Evolutionary conservation across 2,888 invertebrate genomes (phyloP).

Genomic region (Beris chalybata): DNA sequence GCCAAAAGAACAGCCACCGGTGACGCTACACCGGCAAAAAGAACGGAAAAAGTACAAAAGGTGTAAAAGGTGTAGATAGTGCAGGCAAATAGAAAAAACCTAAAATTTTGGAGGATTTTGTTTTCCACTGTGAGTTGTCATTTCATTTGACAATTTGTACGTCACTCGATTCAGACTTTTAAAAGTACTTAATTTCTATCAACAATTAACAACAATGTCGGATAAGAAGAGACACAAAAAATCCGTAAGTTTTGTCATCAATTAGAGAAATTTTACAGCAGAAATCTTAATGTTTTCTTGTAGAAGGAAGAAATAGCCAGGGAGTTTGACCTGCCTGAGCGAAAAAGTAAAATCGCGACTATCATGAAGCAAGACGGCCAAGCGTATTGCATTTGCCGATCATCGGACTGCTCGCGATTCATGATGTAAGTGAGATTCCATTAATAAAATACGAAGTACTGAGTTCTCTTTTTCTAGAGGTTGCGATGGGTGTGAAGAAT

Average conservation of each 20-base stretch:
- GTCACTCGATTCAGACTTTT: no score
- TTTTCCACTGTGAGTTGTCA: no score
- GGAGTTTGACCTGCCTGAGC: constrained; percentile 84
- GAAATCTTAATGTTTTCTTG: background rate
- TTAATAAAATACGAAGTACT: background rate
- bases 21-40: no score
- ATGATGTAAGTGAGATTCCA: constrained; percentile 77
- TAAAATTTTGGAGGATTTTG: no score
- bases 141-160: no score
- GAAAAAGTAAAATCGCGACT: constrained; percentile 87
- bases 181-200: no score
- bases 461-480: constrained; percentile 62
- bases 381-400: constrained; percentile 93
- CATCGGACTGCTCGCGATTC: constrained; percentile 90
- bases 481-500: constrained; percentile 96
- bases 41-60: no score
- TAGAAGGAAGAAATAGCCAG: constrained; percentile 84
- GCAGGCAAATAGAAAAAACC: no score
- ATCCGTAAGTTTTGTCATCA: constrained; percentile 46
- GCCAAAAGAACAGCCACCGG: no score
- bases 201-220: constrained; percentile 44
- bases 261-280: background rate
- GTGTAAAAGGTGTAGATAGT: no score
- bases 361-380: constrained; percentile 86
- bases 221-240: constrained; percentile 51